These are phyloP conservation scores for Microtus agrestis DNA, from an alignment of 2,797 vertebrate genomes.

Conservation along the genomic window DNA sequence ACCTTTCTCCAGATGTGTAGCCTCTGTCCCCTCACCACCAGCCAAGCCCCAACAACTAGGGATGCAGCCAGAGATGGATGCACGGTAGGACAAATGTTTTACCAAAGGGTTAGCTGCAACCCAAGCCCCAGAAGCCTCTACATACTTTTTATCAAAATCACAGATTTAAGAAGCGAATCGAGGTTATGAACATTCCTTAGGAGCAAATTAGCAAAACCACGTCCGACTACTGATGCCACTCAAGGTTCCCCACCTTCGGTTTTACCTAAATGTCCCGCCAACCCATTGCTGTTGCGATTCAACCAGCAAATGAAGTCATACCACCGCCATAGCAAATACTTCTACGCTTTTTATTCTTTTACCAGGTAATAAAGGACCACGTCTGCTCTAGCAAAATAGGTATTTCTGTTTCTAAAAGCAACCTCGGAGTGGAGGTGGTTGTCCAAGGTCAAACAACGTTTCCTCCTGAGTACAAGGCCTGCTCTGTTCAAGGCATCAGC, in stretches of 20 bases:
- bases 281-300: neutral
- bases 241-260: neutral
- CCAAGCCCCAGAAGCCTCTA: neutral
- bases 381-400: neutral
- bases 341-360: neutral
- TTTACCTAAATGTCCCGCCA: neutral
- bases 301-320: neutral
- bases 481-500: neutral
- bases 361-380: neutral
- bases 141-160: constrained; percentile 12
- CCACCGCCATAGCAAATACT: neutral
- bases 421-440: neutral
- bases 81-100: neutral
- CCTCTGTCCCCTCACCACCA: neutral
- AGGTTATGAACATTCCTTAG: neutral
- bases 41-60: neutral
- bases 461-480: neutral
- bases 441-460: neutral
- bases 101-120: neutral
- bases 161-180: constrained; percentile 22
- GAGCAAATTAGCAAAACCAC: neutral
- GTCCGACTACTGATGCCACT: neutral
- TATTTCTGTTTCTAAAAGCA: neutral
- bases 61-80: neutral
- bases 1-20: neutral